phyloP scores from a whole-genome alignment of 2,888 invertebrate genomes.

The Parnassius apollo region DNA sequence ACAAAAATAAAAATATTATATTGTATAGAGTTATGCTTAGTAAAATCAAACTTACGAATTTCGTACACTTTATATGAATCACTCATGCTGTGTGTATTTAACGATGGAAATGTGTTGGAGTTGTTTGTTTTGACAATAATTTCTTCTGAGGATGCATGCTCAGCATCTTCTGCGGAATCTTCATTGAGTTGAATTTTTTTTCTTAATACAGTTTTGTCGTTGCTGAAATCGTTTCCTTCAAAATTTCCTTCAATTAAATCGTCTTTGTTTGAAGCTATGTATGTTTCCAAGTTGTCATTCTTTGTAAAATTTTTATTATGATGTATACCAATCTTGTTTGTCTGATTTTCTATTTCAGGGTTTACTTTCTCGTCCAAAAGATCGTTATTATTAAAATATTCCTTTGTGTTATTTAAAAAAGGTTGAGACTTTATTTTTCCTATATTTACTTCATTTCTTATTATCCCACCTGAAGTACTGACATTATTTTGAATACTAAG shows the following conservation, averaged over 20 bases:
- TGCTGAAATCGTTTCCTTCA: too few species aligned
- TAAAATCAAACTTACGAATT: constrained; percentile 50
- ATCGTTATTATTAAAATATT: neutral
- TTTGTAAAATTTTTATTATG: neutral
- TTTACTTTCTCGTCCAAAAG: too few species aligned
- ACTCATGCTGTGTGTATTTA: constrained; percentile 22
- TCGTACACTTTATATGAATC: constrained; percentile 48
- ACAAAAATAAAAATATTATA: too few species aligned
- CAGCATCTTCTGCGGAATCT: constrained; percentile 11
- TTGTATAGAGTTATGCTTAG: too few species aligned
- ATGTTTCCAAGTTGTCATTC: too few species aligned
- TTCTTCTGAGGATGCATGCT: neutral
- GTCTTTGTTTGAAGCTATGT: neutral
- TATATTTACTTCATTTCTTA: neutral
- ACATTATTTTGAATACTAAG: neutral
- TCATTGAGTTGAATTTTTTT: neutral
- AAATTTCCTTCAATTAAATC: neutral
- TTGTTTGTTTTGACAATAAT: neutral
- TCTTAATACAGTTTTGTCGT: neutral
- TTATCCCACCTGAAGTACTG: neutral
- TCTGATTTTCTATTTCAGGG: too few species aligned
- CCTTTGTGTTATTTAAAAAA: neutral
- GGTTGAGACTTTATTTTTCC: neutral
- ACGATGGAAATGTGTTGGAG: neutral
- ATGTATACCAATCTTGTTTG: too few species aligned